Base-by-base conservation (phyloP, 2,888 invertebrate species). In the Malachius bipustulatus region DNA sequence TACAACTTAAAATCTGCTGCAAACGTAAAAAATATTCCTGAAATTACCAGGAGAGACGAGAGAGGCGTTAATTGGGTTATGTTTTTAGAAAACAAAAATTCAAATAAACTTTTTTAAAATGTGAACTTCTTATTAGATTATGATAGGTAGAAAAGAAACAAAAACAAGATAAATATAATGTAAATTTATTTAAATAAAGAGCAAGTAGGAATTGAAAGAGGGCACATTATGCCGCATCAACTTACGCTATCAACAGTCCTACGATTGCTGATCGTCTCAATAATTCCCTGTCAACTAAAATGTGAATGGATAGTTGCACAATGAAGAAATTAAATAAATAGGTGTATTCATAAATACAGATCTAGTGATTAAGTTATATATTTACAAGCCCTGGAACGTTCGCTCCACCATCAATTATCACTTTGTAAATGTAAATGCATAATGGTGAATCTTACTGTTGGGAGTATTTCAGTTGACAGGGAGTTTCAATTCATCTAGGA, bases 161-260 rank as follows among this genome's bases (percentile, higher is more conserved):
- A 14, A 31, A 14, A 14, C 3, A 4, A 28, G 16, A 13, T 11
- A 36, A 10, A 28, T 32, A 14, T 27, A 14, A 33, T 32, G 30
- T 19, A 39, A 39, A 36, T 39, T 39, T 39, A 39, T 39, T 35
- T 36, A 36, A 30, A 36, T 39, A 39, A 39, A 39, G 39, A 39
- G 38, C 38, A 39, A 36, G 34, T 39, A 39, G 39, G 39, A 39
- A 39, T 39, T 39, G 15, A 6, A 19, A 19, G n/a, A n/a, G n/a
- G n/a, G n/a, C n/a, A n/a, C n/a, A 32, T 35, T 14, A 34, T 30
- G 32, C 35, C 35, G 34, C 32, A 26, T 32, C 19, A 30, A 19
- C 27, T 32, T 28, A 35, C 24, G 28, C 38, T 38, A 38, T 32
- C 35, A 35, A 35, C 29, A 10, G 3, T 19, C 29, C 38, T 38